A percentile compares a stretch with the other conserved stretches of the same genome.
Evolutionary conservation across 2,113 vertebrate species (phyloP).

Genomic region (Cryptotis parvus): DNA sequence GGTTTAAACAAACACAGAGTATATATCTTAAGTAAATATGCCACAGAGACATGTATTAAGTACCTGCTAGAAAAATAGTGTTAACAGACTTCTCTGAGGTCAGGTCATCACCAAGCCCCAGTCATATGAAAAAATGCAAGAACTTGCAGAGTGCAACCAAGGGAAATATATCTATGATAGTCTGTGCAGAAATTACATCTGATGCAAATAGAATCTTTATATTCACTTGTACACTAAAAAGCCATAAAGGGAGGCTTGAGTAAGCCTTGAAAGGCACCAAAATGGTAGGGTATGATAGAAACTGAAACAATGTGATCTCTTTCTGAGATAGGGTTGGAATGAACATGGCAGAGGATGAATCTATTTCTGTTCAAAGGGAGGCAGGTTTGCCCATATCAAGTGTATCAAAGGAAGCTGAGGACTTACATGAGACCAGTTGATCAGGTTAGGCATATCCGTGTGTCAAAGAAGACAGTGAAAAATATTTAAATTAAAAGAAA

Average conservation of each 20-base stretch:
- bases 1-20: neutral
- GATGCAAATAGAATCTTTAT: neutral
- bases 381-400: neutral
- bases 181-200: neutral
- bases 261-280: neutral
- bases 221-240: constrained; percentile 8
- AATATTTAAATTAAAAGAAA: too few relatives aligned
- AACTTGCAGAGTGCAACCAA: neutral
- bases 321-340: neutral
- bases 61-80: neutral
- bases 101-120: neutral
- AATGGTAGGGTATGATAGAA: neutral
- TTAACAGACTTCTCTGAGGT: too few relatives aligned
- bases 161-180: neutral
- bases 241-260: neutral
- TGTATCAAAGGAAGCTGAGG: neutral
- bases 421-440: neutral
- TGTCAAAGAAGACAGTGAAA: neutral
- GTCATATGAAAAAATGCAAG: neutral
- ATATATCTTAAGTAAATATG: neutral
- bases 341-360: neutral
- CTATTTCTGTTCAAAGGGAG: neutral
- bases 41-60: neutral
- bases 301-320: neutral
- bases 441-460: neutral